These are phyloP conservation scores for Paramisgurnus dabryanus DNA, from an alignment of 2,113 vertebrate genomes.

Conservation along the genomic window DNA sequence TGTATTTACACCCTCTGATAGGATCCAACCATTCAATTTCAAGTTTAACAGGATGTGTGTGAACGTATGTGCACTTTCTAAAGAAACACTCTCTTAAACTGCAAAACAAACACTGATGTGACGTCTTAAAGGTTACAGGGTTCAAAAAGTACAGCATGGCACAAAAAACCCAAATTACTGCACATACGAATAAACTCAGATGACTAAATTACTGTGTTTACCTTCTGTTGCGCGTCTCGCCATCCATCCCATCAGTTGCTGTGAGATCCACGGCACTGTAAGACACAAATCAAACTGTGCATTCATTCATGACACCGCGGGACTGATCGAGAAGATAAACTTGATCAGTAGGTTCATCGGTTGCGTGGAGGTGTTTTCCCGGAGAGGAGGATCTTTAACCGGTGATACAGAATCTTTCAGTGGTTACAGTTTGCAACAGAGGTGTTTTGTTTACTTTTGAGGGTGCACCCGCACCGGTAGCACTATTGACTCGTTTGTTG, in stretches of 20 bases:
- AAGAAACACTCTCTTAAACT: not conserved
- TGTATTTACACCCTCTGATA: too few relatives aligned
- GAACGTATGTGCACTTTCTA: too few relatives aligned
- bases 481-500: too few relatives aligned
- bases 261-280: slow-evolving; percentile 62
- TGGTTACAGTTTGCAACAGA: too few relatives aligned
- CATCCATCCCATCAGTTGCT: slow-evolving; percentile 69
- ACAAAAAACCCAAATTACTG: not conserved
- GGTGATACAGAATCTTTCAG: not conserved
- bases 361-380: not conserved
- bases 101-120: not conserved
- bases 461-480: too few relatives aligned
- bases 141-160: not conserved
- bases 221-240: slow-evolving; percentile 67
- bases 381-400: not conserved
- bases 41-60: too few relatives aligned
- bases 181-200: not conserved
- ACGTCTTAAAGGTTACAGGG: not conserved
- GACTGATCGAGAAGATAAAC: slow-evolving; percentile 15
- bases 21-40: too few relatives aligned
- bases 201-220: slow-evolving; percentile 49
- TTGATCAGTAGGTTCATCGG: slow-evolving; percentile 7
- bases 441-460: too few relatives aligned
- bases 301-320: slow-evolving; percentile 8
- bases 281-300: slow-evolving; percentile 55